Conservation (phyloP, 2,888 invertebrate genomes). For the Dendrolimus pini region DNA sequence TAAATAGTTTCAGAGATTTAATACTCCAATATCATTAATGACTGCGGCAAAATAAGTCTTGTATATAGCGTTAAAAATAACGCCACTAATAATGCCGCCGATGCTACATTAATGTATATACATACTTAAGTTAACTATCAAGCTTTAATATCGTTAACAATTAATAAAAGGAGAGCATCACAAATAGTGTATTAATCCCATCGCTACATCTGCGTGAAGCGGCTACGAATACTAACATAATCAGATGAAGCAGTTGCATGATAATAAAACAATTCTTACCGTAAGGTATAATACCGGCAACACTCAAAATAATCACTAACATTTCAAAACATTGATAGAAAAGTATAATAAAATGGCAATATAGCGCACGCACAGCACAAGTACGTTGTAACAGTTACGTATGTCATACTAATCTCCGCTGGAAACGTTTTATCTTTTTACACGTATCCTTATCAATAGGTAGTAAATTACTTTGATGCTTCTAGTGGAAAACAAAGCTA, state of each 20-base stretch:
- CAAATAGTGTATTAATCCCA: too few species aligned
- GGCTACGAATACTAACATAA: too few species aligned
- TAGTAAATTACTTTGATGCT: constrained; percentile 55
- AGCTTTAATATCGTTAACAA: too few species aligned
- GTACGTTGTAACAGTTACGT: constrained; percentile 15
- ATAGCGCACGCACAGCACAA: constrained; percentile 26
- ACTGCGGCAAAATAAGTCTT: too few species aligned
- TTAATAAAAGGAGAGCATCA: too few species aligned
- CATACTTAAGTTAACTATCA: too few species aligned
- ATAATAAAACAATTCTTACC: constrained; percentile 40
- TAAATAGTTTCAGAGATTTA: too few species aligned
- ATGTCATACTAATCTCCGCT: constrained; percentile 54
- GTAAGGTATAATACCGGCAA: constrained; percentile 35
- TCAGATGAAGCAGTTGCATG: not conserved
- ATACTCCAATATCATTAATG: too few species aligned
- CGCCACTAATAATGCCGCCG: too few species aligned
- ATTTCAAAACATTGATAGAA: constrained; percentile 27
- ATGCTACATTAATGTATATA: too few species aligned
- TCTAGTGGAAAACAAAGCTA: constrained; percentile 35
- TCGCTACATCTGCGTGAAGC: too few species aligned
- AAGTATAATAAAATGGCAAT: constrained; percentile 22
- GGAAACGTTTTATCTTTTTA: constrained; percentile 46
- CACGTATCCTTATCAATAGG: constrained; percentile 44
- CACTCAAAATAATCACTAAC: constrained; percentile 38
- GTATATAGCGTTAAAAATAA: too few species aligned